Evolutionary conservation across 2,113 vertebrate species (phyloP).

Genomic region (Danio rerio): DNA sequence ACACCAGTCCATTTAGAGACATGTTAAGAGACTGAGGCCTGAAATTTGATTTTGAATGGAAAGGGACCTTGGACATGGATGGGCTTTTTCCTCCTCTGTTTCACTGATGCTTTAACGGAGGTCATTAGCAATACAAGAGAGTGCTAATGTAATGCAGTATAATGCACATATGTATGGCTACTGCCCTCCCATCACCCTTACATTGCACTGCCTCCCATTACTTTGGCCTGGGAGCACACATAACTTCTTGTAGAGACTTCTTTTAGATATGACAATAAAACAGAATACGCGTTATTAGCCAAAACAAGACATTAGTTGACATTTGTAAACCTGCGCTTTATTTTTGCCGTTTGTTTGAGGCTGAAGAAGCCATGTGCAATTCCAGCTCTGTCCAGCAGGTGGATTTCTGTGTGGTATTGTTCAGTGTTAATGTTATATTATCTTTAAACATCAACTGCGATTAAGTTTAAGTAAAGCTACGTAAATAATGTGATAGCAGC

Average conservation of each 20-base stretch:
- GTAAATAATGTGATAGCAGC: background rate
- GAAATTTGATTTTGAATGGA: conserved; percentile 82
- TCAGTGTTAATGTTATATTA: background rate
- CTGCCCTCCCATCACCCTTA: conserved; percentile 46
- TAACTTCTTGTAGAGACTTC: background rate
- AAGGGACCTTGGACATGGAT: conserved; percentile 76
- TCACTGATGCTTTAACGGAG: conserved; percentile 70
- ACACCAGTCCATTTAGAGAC: conserved; percentile 77
- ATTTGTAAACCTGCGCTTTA: background rate
- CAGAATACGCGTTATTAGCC: background rate
- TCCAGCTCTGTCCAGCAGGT: conserved; percentile 61
- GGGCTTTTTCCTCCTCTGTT: conserved; percentile 75
- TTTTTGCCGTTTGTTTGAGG: background rate
- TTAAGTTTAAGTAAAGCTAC: background rate
- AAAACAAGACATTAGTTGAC: background rate
- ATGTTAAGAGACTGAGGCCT: conserved; percentile 65
- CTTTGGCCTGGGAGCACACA: background rate
- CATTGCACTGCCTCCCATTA: conserved; percentile 15
- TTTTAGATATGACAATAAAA: background rate
- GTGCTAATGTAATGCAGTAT: conserved; percentile 74
- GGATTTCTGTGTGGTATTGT: conserved; percentile 49
- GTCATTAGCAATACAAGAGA: conserved; percentile 83
- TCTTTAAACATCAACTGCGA: background rate
- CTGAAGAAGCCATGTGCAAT: conserved; percentile 49
- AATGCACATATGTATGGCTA: conserved; percentile 55